phyloP scores from a whole-genome alignment of 2,113 vertebrate genomes.

The Globicephala melas region DNA sequence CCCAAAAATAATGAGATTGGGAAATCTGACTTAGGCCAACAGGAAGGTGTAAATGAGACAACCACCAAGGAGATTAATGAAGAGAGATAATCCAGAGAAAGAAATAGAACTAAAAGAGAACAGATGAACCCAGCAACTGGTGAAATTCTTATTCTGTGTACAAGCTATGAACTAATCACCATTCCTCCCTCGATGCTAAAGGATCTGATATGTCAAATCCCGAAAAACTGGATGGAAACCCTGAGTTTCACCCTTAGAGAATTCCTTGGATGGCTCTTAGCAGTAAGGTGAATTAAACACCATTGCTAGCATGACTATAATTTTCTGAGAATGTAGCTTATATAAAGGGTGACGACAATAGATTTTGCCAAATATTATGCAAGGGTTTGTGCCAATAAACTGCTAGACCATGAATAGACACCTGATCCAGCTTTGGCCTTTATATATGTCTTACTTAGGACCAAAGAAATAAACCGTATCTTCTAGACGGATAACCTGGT shows the following conservation, averaged over 20 bases:
- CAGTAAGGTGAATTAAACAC: background rate
- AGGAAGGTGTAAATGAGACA: background rate
- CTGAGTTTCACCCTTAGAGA: background rate
- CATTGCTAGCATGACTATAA: background rate
- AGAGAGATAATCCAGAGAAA: background rate
- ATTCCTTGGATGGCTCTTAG: background rate
- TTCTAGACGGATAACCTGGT: slow-evolving; percentile 14
- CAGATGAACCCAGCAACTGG: background rate
- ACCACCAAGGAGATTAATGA: background rate
- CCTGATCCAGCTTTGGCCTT: background rate
- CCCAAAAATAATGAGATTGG: background rate
- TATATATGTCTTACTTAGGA: slow-evolving; percentile 1
- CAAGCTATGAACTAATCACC: background rate
- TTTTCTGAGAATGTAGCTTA: background rate
- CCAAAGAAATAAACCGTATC: slow-evolving; percentile 22
- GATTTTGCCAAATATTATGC: background rate
- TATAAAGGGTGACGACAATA: background rate
- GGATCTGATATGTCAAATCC: background rate
- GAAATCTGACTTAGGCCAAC: background rate
- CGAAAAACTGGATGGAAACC: background rate
- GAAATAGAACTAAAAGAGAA: background rate
- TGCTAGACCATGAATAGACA: background rate
- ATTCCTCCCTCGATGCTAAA: background rate
- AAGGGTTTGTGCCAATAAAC: background rate
- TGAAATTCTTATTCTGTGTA: background rate